Conservation (phyloP, 1,140 invertebrate species). For the Pogonomyrmex barbatus region DNA sequence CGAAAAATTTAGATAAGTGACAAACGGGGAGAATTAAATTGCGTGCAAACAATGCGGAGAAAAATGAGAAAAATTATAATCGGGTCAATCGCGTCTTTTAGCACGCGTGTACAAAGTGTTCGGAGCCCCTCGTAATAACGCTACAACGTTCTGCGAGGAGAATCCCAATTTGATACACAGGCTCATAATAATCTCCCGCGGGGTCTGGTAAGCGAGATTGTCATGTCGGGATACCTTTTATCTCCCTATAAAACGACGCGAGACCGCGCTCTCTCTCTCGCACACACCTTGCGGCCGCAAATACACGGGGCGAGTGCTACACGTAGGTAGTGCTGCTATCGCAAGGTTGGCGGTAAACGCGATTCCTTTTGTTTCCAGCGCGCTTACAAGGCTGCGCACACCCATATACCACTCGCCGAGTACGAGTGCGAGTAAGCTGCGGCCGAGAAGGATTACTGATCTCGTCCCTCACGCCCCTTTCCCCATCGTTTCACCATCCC, state of each 20-base stretch:
- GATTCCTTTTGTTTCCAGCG: constrained; percentile 69
- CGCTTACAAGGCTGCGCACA: constrained; percentile 66
- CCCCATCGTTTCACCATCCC: neutral
- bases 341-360: constrained; percentile 49
- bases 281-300: constrained; percentile 23
- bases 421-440: constrained; percentile 67
- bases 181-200: constrained; percentile 57
- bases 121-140: constrained; percentile 28
- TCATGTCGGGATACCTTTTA: constrained; percentile 57
- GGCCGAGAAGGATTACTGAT: constrained; percentile 70
- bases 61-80: constrained; percentile 14
- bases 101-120: neutral
- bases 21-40: neutral
- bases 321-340: constrained; percentile 46
- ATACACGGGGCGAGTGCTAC: neutral
- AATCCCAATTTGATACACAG: constrained; percentile 58
- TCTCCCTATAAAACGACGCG: constrained; percentile 57
- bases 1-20: neutral
- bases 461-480: constrained; percentile 60
- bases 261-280: neutral
- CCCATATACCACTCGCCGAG: constrained; percentile 17
- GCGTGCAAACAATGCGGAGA: neutral
- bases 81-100: constrained; percentile 18
- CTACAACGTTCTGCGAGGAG: constrained; percentile 26
- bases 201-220: constrained; percentile 45